Percentiles rank a stretch among this genome's conserved stretches.
Conservation (phyloP, 2,797 vertebrate genomes). For the Nothura maculosa region DNA sequence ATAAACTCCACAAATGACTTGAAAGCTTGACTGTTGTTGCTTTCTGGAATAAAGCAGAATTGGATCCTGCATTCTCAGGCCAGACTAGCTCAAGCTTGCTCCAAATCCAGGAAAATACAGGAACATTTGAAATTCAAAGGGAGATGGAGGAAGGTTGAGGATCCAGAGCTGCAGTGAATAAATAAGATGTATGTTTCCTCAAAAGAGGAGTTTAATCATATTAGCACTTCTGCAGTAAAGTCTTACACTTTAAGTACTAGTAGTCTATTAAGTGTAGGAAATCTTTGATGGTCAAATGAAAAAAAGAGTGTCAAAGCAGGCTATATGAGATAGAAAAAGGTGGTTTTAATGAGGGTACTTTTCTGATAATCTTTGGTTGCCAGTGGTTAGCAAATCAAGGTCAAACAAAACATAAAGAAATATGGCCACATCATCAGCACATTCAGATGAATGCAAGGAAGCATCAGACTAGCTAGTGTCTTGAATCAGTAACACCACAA, state of each 20-base stretch:
- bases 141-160: background rate
- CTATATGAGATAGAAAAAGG: background rate
- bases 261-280: background rate
- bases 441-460: background rate
- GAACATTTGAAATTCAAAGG: background rate
- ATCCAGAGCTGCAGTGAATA: background rate
- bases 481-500: background rate
- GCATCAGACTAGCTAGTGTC: accelerated
- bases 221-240: background rate
- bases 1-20: background rate
- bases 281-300: background rate
- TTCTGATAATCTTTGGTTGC: background rate
- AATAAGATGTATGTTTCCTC: accelerated
- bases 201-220: background rate
- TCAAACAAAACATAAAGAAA: background rate
- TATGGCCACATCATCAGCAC: background rate
- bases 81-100: background rate
- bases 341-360: background rate
- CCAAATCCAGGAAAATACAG: background rate
- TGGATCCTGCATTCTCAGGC: background rate
- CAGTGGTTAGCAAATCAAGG: background rate
- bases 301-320: background rate
- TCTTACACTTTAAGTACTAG: background rate
- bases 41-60: background rate
- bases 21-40: background rate